Evolutionary conservation across 2,113 vertebrate species (phyloP).

Genomic region (Aphyosemion australe): DNA sequence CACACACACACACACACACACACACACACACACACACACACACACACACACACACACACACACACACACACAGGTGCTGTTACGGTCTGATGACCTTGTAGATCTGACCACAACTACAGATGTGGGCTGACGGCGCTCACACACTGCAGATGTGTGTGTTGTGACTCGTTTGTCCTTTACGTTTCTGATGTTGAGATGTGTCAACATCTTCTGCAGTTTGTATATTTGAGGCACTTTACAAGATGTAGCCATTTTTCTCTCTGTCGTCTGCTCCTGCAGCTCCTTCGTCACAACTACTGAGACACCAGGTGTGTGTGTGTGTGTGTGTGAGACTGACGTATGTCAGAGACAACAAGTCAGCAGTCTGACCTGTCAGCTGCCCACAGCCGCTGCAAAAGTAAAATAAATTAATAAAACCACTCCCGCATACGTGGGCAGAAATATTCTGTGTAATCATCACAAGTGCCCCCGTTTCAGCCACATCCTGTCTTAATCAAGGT

Average conservation of each 20-base stretch:
- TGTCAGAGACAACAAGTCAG: slow-evolving; percentile 11
- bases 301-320: slow-evolving; percentile 5
- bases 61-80: too few relatives aligned
- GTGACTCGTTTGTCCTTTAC: not conserved
- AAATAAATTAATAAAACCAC: not conserved
- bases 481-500: slow-evolving; percentile 65
- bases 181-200: not conserved
- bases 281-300: not conserved
- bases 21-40: too few relatives aligned
- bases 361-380: slow-evolving; percentile 22
- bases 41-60: too few relatives aligned
- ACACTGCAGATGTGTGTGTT: not conserved
- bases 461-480: slow-evolving; percentile 51
- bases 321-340: not conserved
- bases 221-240: too few relatives aligned
- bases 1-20: too few relatives aligned
- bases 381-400: slow-evolving; percentile 3
- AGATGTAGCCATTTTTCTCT: not conserved
- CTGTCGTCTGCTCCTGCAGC: not conserved
- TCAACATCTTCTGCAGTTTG: not conserved
- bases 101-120: slow-evolving; percentile 13
- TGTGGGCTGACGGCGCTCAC: not conserved
- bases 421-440: slow-evolving; percentile 47
- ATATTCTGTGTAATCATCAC: slow-evolving; percentile 56
- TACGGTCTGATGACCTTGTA: slow-evolving; percentile 27